phyloP scores from a whole-genome alignment of 2,888 invertebrate species.

The Drosophila peninsularis region DNA sequence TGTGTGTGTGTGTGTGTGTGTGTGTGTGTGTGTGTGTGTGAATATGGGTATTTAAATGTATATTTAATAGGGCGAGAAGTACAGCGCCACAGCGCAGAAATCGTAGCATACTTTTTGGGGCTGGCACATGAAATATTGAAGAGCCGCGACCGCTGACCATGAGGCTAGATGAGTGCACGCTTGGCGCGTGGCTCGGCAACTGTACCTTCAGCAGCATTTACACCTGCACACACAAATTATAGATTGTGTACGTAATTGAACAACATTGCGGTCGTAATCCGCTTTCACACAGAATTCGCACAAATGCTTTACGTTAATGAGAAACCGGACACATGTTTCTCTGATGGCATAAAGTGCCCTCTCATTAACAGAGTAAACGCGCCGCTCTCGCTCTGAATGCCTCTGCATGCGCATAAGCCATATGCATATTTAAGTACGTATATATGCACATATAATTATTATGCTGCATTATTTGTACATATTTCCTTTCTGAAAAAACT shows the following conservation, averaged over 20 bases:
- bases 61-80: constrained; percentile 62
- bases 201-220: not conserved
- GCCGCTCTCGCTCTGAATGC: not conserved
- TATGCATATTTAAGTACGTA: not conserved
- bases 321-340: constrained; percentile 37
- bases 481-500: not conserved
- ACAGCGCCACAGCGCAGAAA: constrained; percentile 10
- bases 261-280: constrained; percentile 15
- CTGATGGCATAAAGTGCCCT: constrained; percentile 2
- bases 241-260: not conserved
- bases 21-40: not conserved
- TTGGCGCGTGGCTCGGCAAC: constrained; percentile 9
- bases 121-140: constrained; percentile 30
- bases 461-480: not conserved
- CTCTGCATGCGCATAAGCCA: constrained; percentile 1
- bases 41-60: constrained; percentile 25
- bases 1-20: not conserved
- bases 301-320: constrained; percentile 26
- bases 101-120: constrained; percentile 19
- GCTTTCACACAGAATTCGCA: constrained; percentile 4
- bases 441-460: not conserved
- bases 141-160: constrained; percentile 14
- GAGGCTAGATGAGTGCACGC: constrained; percentile 11
- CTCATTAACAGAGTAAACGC: constrained; percentile 7
- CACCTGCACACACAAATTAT: not conserved